These are phyloP conservation scores for Psammodynastes pulverulentus DNA, from an alignment of 2,113 vertebrate species.

Conservation along the genomic window DNA sequence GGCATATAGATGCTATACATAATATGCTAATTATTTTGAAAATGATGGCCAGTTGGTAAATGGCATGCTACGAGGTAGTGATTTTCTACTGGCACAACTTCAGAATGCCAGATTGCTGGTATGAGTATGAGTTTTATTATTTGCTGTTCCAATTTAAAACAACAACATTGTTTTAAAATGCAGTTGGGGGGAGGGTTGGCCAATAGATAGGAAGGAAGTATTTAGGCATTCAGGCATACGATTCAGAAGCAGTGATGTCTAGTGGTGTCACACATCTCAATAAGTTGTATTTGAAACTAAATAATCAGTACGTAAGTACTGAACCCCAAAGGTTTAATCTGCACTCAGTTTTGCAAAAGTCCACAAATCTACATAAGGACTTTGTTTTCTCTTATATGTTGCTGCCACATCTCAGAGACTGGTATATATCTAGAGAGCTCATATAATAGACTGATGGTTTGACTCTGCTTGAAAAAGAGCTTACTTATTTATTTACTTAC, in stretches of 20 bases:
- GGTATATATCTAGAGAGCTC: background rate
- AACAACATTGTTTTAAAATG: background rate
- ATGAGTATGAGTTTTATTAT: background rate
- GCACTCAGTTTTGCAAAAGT: background rate
- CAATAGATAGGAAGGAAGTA: background rate
- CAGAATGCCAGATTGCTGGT: background rate
- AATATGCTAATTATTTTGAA: background rate
- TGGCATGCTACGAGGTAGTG: background rate
- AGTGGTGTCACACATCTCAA: background rate
- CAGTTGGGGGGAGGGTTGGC: background rate
- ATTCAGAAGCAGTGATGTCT: background rate
- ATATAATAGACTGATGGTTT: background rate
- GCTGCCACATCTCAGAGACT: background rate
- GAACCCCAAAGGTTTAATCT: background rate
- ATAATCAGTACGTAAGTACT: background rate
- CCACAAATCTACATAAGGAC: background rate
- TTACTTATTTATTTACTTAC: background rate
- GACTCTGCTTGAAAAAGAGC: background rate
- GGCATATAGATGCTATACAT: background rate
- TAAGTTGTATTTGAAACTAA: background rate
- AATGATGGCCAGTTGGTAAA: background rate
- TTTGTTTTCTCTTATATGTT: background rate
- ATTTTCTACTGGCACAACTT: background rate
- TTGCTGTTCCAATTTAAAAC: background rate
- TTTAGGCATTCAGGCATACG: background rate